Percentiles rank a stretch among this genome's conserved stretches.
These are phyloP conservation scores for Mesoclemmys tuberculata DNA, from an alignment of 2,113 vertebrate species.

Conservation along the genomic window DNA sequence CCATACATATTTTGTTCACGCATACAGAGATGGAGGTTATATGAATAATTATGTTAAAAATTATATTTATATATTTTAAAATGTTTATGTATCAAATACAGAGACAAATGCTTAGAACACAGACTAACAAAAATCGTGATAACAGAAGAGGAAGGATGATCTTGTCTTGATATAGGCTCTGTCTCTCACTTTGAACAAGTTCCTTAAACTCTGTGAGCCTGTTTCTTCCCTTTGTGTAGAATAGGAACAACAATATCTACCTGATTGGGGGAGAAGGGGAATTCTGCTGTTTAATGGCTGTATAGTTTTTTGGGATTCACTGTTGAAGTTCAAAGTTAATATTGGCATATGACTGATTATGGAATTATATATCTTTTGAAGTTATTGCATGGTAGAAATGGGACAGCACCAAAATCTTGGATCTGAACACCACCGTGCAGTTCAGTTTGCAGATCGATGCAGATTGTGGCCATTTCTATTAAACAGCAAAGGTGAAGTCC, in stretches of 20 bases:
- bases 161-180: not conserved
- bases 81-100: not conserved
- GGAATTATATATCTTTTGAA: not conserved
- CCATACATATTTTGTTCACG: not conserved
- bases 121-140: not conserved
- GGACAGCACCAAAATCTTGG: not conserved
- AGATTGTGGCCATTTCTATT: not conserved
- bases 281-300: not conserved
- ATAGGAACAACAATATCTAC: not conserved
- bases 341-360: no score
- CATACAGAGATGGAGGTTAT: not conserved
- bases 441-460: not conserved
- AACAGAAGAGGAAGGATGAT: not conserved
- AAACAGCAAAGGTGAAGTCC: not conserved
- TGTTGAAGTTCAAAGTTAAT: not conserved
- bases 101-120: not conserved
- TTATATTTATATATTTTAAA: not conserved
- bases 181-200: not conserved
- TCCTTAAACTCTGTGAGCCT: not conserved
- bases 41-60: not conserved
- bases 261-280: not conserved
- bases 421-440: not conserved
- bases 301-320: not conserved
- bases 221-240: not conserved
- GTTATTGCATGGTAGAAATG: not conserved